phyloP scores from a whole-genome alignment of 2,888 invertebrate genomes.

The Temnothorax ravouxi region DNA sequence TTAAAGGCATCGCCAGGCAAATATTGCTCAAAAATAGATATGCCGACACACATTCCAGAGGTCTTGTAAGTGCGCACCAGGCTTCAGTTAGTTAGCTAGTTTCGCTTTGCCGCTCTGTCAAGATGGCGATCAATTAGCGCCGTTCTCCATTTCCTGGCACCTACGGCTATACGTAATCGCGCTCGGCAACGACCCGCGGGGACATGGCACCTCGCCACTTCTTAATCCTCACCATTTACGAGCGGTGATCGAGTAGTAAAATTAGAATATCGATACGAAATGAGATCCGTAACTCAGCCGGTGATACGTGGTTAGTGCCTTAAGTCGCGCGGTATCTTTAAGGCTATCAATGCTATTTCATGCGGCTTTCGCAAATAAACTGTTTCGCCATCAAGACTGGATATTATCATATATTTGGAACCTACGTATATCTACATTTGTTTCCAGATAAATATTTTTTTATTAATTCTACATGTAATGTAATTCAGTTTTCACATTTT shows the following conservation, averaged over 20 bases:
- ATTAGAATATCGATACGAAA: conserved; percentile 66
- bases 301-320: conserved; percentile 47
- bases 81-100: conserved; percentile 43
- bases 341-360: conserved; percentile 66
- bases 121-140: conserved; percentile 45
- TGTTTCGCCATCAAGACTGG: neutral
- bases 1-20: neutral
- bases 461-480: neutral
- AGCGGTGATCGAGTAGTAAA: conserved; percentile 56
- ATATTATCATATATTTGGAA: conserved; percentile 30
- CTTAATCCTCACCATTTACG: conserved; percentile 65
- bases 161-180: conserved; percentile 63
- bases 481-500: neutral
- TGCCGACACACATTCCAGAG: neutral
- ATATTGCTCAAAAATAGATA: conserved; percentile 13
- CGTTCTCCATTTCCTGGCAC: conserved; percentile 53
- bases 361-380: conserved; percentile 62
- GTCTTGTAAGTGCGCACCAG: conserved; percentile 17
- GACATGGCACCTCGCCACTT: conserved; percentile 4
- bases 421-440: neutral
- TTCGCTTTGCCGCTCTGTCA: conserved; percentile 52
- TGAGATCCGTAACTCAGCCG: conserved; percentile 65
- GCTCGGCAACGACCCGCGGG: conserved; percentile 1
- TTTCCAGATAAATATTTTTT: conserved; percentile 3
- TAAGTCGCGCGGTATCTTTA: conserved; percentile 57